phyloP scores from a whole-genome alignment of 2,113 vertebrate genomes.

The Macrotus californicus region DNA sequence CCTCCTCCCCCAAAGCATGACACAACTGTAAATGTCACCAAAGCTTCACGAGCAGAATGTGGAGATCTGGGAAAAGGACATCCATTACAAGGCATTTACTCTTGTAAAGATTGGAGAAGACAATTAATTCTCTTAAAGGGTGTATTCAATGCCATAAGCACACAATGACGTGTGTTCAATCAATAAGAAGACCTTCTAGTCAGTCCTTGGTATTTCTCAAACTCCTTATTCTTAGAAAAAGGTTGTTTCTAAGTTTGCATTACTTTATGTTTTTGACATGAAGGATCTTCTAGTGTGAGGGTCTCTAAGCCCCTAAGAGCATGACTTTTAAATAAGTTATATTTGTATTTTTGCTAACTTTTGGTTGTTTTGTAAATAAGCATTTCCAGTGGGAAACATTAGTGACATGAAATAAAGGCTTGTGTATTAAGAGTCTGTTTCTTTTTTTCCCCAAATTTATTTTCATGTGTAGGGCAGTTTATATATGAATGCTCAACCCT shows the following conservation, averaged over 20 bases:
- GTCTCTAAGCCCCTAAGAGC: neutral
- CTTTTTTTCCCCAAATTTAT: neutral
- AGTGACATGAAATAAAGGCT: neutral
- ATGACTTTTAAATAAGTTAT: neutral
- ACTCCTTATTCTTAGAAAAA: neutral
- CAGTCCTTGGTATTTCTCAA: neutral
- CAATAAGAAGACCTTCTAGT: neutral
- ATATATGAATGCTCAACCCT: neutral
- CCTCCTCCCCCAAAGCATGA: rapidly evolving
- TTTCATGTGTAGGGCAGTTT: neutral
- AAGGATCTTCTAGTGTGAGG: neutral
- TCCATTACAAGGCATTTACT: neutral
- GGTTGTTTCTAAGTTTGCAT: neutral
- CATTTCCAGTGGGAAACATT: neutral
- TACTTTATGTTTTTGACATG: neutral
- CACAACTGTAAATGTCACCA: neutral
- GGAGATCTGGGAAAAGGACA: neutral
- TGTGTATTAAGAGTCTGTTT: neutral
- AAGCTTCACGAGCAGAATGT: neutral
- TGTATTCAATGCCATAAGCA: neutral
- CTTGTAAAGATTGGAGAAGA: neutral
- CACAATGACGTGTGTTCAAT: rapidly evolving
- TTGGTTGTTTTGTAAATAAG: neutral
- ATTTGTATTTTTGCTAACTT: neutral
- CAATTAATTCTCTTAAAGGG: no score